Percentiles rank a stretch among this genome's conserved stretches.
Evolutionary conservation across 2,113 vertebrate species (phyloP).

Genomic region (Epinephelus cyanopodus): DNA sequence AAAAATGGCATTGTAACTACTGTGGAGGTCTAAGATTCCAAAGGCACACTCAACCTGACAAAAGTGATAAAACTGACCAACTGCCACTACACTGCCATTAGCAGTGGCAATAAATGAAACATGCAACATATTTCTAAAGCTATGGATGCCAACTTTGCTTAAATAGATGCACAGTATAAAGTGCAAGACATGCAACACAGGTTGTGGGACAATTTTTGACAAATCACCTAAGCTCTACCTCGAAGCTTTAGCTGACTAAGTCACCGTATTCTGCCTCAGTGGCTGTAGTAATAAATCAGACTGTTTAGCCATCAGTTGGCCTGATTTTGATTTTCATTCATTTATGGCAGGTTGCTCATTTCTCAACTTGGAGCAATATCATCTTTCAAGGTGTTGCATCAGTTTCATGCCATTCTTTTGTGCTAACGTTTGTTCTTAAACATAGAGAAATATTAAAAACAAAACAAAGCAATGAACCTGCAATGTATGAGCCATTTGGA

Average conservation of each 20-base stretch:
- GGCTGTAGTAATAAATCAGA: conserved; percentile 11
- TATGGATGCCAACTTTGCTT: neutral
- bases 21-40: neutral
- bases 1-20: neutral
- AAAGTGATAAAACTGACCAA: neutral
- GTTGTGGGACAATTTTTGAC: neutral
- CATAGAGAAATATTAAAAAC: conserved; percentile 77
- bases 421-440: conserved; percentile 67
- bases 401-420: conserved; percentile 67
- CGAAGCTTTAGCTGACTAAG: conserved; percentile 26
- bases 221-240: neutral
- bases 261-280: neutral
- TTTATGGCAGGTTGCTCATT: conserved; percentile 67
- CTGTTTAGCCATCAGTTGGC: conserved; percentile 39
- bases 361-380: conserved; percentile 58
- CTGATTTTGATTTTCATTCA: conserved; percentile 63
- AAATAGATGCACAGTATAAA: neutral
- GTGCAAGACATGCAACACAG: neutral
- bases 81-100: neutral
- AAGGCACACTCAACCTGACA: neutral
- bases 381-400: conserved; percentile 82
- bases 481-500: conserved; percentile 40
- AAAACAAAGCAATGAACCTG: conserved; percentile 53
- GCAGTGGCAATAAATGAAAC: neutral
- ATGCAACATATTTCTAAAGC: neutral